A percentile compares a stretch with the other conserved stretches of the same genome.
These are phyloP conservation scores for Pycnomerus fuliginosus DNA, from an alignment of 2,888 invertebrate species.

Conservation along the genomic window DNA sequence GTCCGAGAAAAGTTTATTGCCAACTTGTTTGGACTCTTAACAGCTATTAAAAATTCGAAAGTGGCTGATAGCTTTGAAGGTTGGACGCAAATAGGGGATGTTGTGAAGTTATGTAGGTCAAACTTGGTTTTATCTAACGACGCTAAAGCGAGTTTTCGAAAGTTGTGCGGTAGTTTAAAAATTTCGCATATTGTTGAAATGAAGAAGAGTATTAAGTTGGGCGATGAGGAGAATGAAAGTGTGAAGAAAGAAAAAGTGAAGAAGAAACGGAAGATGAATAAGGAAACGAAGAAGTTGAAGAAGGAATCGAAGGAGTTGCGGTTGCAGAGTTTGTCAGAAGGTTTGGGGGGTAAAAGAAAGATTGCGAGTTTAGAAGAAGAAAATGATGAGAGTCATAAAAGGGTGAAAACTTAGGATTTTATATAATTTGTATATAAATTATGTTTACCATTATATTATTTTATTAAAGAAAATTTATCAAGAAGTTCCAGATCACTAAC, in stretches of 20 bases:
- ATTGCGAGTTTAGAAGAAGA: not conserved
- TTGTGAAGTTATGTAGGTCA: slow-evolving; percentile 48
- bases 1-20: slow-evolving; percentile 61
- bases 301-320: slow-evolving; percentile 54
- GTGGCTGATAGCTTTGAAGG: slow-evolving; percentile 44
- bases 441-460: too few relatives aligned
- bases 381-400: too few relatives aligned
- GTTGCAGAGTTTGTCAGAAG: slow-evolving; percentile 53
- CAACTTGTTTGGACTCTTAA: slow-evolving; percentile 58
- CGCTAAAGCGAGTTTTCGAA: slow-evolving; percentile 53
- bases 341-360: slow-evolving; percentile 35
- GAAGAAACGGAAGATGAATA: slow-evolving; percentile 39
- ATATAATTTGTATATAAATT: too few relatives aligned
- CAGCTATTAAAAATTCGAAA: slow-evolving; percentile 54
- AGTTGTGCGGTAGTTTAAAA: slow-evolving; percentile 50
- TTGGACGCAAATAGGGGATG: slow-evolving; percentile 50
- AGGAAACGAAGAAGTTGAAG: slow-evolving; percentile 51
- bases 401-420: too few relatives aligned
- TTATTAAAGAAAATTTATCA: too few relatives aligned
- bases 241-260: slow-evolving; percentile 14
- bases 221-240: slow-evolving; percentile 28
- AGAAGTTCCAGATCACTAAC: too few relatives aligned
- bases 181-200: slow-evolving; percentile 45
- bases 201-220: slow-evolving; percentile 37
- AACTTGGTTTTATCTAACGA: slow-evolving; percentile 50